Conservation (phyloP, 1,140 invertebrate species). For the Pseudachorutes palmiensis region DNA sequence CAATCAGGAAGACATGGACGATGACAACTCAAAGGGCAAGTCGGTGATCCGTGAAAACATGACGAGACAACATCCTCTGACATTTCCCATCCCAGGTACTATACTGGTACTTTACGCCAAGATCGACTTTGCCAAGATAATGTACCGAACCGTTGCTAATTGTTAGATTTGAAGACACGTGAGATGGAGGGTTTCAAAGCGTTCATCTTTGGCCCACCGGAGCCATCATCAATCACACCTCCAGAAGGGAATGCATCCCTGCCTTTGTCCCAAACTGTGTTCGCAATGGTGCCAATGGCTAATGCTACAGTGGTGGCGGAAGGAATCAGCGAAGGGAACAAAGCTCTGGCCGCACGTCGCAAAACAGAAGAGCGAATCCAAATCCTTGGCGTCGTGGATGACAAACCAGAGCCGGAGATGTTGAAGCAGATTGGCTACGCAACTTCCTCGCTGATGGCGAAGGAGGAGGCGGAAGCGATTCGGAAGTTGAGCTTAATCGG, state of each 20-base stretch:
- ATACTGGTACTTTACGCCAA: too few relatives aligned
- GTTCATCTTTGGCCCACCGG: background rate
- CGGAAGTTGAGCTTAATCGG: conserved; percentile 5
- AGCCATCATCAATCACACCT: background rate
- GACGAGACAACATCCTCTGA: background rate
- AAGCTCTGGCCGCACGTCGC: background rate
- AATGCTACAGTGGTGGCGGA: background rate
- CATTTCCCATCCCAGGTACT: background rate
- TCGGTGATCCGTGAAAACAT: background rate
- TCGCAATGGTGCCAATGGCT: background rate
- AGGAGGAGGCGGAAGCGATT: background rate
- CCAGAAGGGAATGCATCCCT: background rate
- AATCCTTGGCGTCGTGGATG: background rate
- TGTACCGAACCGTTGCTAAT: too few relatives aligned
- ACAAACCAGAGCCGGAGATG: background rate
- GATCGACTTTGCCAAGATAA: too few relatives aligned
- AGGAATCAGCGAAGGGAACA: background rate
- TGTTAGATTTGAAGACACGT: conserved; percentile 42
- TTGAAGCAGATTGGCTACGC: too few relatives aligned
- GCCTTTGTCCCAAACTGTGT: background rate
- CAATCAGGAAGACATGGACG: background rate
- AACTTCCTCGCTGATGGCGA: too few relatives aligned
- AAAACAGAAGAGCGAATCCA: background rate
- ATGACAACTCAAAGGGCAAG: too few relatives aligned
- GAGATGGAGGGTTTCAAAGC: background rate